These are phyloP conservation scores for Chrysomallon squamiferum DNA, from an alignment of 1,140 invertebrate genomes.

Conservation along the genomic window DNA sequence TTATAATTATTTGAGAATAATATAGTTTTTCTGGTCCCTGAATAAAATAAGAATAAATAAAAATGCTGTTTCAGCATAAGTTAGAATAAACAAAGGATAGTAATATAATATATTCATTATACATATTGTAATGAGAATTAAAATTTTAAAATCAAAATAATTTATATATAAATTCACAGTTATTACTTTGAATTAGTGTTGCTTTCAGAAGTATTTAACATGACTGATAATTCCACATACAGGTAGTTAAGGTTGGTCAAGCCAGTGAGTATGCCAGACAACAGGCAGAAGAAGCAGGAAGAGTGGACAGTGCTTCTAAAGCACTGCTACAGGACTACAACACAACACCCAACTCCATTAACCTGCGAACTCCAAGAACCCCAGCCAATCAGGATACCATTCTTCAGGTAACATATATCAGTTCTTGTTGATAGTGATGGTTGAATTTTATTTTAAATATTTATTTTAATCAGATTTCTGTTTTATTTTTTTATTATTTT, in stretches of 20 bases:
- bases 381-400: slow-evolving; percentile 76
- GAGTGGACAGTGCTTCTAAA: slow-evolving; percentile 78
- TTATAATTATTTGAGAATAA: too few species aligned
- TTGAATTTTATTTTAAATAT: background rate
- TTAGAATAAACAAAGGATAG: too few species aligned
- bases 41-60: too few species aligned
- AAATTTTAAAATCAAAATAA: too few species aligned
- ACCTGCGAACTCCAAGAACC: slow-evolving; percentile 82
- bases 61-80: too few species aligned
- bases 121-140: too few species aligned
- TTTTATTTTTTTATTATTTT: too few species aligned
- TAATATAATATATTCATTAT: too few species aligned
- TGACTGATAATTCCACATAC: slow-evolving; percentile 75
- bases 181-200: too few species aligned
- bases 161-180: too few species aligned
- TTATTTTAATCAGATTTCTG: background rate
- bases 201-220: too few species aligned
- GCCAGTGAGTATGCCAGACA: slow-evolving; percentile 93
- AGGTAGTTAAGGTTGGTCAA: slow-evolving; percentile 96
- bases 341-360: slow-evolving; percentile 74
- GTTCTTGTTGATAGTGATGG: background rate
- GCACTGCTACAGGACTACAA: slow-evolving; percentile 91
- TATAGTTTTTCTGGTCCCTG: too few species aligned
- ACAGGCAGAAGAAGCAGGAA: slow-evolving; percentile 81
- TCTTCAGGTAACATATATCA: slow-evolving; percentile 62